These are phyloP conservation scores for Miniopterus natalensis DNA, from an alignment of 2,113 vertebrate genomes.

Conservation along the genomic window DNA sequence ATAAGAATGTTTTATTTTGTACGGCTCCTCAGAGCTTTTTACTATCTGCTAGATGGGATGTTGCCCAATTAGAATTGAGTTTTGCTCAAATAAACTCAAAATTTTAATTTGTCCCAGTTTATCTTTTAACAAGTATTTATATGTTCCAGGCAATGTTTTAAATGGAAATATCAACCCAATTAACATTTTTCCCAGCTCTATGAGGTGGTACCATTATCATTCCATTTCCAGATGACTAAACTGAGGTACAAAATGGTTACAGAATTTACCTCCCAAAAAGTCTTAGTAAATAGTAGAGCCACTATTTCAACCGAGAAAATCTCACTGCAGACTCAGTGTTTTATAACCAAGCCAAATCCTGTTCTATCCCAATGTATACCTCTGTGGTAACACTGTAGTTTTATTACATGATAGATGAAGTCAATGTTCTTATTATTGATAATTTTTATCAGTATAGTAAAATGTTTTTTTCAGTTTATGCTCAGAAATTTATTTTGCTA, in stretches of 20 bases:
- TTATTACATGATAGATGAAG: conserved; percentile 22
- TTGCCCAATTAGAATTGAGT: not conserved
- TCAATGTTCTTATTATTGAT: not conserved
- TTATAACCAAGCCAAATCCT: not conserved
- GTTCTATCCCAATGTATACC: not conserved
- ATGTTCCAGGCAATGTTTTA: not conserved
- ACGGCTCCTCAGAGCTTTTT: not conserved
- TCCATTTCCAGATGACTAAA: not conserved
- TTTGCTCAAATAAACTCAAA: not conserved
- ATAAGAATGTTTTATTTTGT: not conserved
- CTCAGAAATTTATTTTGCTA: conserved; percentile 32
- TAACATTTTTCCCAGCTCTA: not conserved
- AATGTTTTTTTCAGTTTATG: conserved; percentile 42
- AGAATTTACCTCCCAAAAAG: not conserved
- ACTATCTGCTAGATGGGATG: not conserved
- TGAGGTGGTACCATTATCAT: not conserved
- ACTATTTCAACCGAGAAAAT: not conserved
- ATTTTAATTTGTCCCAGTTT: not conserved
- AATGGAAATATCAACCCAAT: not conserved
- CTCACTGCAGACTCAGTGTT: not conserved
- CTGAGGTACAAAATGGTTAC: not conserved
- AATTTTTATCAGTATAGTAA: not conserved
- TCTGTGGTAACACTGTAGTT: not conserved
- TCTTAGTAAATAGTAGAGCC: not conserved
- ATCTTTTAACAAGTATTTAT: not conserved